These are phyloP conservation scores for Globodera rostochiensis DNA, from an alignment of 1,140 invertebrate species.

Conservation along the genomic window DNA sequence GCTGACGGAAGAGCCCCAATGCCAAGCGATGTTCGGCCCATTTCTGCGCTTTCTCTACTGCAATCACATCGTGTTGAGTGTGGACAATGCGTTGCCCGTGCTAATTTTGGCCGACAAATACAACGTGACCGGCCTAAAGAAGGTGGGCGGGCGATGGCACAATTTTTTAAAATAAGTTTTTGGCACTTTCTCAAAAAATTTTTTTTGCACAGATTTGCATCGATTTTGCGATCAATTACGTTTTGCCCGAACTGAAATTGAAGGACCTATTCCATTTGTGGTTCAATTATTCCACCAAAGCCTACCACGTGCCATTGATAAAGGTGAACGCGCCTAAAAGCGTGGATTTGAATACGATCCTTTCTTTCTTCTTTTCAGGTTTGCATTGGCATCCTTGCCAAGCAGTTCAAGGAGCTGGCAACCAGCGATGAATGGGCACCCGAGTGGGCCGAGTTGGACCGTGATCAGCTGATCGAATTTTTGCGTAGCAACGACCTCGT, in stretches of 20 bases:
- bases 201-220: slow-evolving; percentile 61
- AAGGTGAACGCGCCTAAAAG: slow-evolving; percentile 11
- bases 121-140: slow-evolving; percentile 66
- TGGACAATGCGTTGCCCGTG: slow-evolving; percentile 67
- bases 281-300: slow-evolving; percentile 69
- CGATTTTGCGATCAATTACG: slow-evolving; percentile 67
- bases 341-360: no score
- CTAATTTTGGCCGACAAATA: slow-evolving; percentile 68
- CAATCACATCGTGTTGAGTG: slow-evolving; percentile 67
- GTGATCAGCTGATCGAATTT: slow-evolving; percentile 68
- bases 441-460: slow-evolving; percentile 67
- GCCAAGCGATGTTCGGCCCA: slow-evolving; percentile 66
- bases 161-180: neutral
- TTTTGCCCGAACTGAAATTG: slow-evolving; percentile 67
- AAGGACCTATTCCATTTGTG: slow-evolving; percentile 68
- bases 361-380: slow-evolving; percentile 9
- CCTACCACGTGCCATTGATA: slow-evolving; percentile 54
- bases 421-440: slow-evolving; percentile 67
- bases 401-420: slow-evolving; percentile 67
- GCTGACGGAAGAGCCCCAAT: slow-evolving; percentile 66
- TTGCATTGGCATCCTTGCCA: slow-evolving; percentile 66
- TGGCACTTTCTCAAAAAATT: neutral
- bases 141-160: slow-evolving; percentile 46
- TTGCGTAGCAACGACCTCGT: slow-evolving; percentile 67
- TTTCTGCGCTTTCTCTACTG: slow-evolving; percentile 68